Evolutionary conservation across 2,113 vertebrate genomes (phyloP).

Genomic region (Eulacestoma nigropectus): DNA sequence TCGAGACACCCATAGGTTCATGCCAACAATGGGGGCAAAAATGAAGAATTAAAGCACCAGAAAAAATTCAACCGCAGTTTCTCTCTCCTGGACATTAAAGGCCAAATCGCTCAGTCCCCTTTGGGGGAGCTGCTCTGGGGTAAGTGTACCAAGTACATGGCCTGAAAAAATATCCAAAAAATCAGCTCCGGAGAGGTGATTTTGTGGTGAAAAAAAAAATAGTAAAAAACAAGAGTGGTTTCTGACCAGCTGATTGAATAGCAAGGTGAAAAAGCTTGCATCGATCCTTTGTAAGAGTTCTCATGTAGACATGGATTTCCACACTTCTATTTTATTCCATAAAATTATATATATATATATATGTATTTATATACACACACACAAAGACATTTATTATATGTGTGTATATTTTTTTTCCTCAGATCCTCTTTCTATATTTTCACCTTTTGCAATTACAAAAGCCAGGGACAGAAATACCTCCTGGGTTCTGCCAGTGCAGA

Average conservation of each 20-base stretch:
- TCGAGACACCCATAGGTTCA: accelerated
- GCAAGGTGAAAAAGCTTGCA: background rate
- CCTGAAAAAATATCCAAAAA: background rate
- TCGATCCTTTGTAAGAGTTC: constrained; percentile 12
- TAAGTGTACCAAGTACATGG: background rate
- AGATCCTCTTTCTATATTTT: constrained; percentile 16
- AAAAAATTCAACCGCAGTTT: background rate
- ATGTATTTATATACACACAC: constrained; percentile 31
- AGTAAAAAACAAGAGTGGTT: background rate
- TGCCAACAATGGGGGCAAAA: background rate
- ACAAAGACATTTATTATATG: constrained; percentile 18
- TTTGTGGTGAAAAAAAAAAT: background rate
- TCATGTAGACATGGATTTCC: background rate
- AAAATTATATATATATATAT: constrained; percentile 4
- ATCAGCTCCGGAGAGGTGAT: background rate
- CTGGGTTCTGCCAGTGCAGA: constrained; percentile 43
- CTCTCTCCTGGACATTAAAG: background rate
- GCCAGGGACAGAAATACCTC: constrained; percentile 50
- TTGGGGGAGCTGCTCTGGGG: background rate
- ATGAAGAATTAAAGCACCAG: background rate
- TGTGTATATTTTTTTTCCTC: background rate
- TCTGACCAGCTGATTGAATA: background rate
- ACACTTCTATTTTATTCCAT: constrained; percentile 40
- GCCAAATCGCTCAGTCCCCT: background rate
- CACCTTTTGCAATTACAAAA: constrained; percentile 50